Evolutionary conservation across 1,140 invertebrate genomes (phyloP), one percentile per base, ranked within the genome.

Genomic region (Formica exsecta): DNA sequence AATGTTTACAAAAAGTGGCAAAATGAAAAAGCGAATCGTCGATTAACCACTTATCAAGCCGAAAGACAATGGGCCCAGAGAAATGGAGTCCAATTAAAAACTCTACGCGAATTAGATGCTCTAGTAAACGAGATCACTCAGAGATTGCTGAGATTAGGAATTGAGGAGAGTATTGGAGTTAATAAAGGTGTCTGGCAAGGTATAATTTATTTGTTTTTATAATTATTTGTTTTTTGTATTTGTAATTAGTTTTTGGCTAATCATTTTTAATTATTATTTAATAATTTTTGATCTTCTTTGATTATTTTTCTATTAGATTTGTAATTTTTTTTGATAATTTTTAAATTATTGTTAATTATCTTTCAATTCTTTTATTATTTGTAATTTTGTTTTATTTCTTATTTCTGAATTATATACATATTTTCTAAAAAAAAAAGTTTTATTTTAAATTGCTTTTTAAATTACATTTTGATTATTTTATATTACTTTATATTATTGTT

Each of bases 1-100:
- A 97, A 98, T 94, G 97, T 98, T 0, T 99, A 98, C 92, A 96
- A 96, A 91, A 97, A 97, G 93, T 93, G 94, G 92, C 87, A 87
- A 2, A 44, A 83, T 0, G 90, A 93, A n/a, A 94, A 93, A 79
- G 92, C 92, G 19, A 91, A 90, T 54, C 87, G 92, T 68, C 87
- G 89, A 19, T 90, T 94, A n/a, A 87, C 87, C 2, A 92, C 59
- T 48, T 92, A 91, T 36, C 89, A 90, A 8, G 91, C 88, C 2
- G 97, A 98, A 92, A 93, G 91, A 54, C 90, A 95, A 4, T 99
- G 98, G 98, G 97, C 97, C 2, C 94, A 95, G 2, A 95, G 96
- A 6, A 96, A 97, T 93, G 98, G 96, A 93, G 95, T 99, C 48
- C 97, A 98, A 90, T 91, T 97, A n/a, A 96, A 96, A 16, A 96